These are phyloP conservation scores for Lutjanus erythropterus DNA, from an alignment of 2,113 vertebrate genomes.

Conservation along the genomic window DNA sequence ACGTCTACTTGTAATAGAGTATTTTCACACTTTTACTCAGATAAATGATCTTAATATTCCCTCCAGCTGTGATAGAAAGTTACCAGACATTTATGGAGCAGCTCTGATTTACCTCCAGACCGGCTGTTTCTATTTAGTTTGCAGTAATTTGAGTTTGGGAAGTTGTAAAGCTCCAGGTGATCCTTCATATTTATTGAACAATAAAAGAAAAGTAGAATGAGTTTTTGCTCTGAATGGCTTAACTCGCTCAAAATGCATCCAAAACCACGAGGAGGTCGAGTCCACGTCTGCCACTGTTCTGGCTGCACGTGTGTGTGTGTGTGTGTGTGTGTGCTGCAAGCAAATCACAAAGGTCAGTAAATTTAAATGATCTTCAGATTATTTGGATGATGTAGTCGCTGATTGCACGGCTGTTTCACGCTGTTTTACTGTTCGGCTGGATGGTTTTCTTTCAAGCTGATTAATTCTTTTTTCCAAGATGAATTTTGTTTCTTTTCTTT, in stretches of 20 bases:
- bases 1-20: not conserved
- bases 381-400: not conserved
- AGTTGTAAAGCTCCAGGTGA: conserved; percentile 31
- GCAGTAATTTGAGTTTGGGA: conserved; percentile 19
- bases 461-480: not conserved
- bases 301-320: not conserved
- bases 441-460: not conserved
- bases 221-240: not conserved
- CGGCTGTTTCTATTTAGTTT: conserved; percentile 13
- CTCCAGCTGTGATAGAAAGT: not conserved
- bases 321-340: not conserved
- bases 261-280: not conserved
- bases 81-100: not conserved
- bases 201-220: conserved; percentile 5
- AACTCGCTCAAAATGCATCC: not conserved
- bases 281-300: conserved; percentile 6
- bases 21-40: not conserved
- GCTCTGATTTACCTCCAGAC: not conserved
- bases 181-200: conserved; percentile 22
- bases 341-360: not conserved
- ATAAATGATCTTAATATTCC: not conserved
- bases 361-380: conserved; percentile 3
- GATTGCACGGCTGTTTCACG: not conserved
- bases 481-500: too few species aligned
- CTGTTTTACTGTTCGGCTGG: not conserved